Base-by-base conservation (phyloP, 1,140 invertebrate species). In the Procambarus clarkii region DNA sequence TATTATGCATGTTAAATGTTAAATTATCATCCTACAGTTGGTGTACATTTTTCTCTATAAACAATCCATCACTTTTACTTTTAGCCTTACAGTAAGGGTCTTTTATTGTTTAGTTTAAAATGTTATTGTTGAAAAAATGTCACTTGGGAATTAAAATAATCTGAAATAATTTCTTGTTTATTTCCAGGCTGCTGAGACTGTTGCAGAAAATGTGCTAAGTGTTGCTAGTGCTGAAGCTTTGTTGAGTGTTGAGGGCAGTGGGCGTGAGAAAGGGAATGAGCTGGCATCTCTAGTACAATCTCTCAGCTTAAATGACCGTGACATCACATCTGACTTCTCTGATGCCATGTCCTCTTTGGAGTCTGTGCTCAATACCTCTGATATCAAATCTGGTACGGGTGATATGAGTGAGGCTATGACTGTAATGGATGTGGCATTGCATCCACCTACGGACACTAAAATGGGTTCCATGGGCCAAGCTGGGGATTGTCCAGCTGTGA, bases 171-270 rank as follows among this genome's bases (percentile, higher is more conserved):
- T 91, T 50, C 91, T 77, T 74, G 64, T 91, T 88, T 92, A 71
- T 46, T 78, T 76, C 94, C 97, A 98, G 96, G 97, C 98, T 91
- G 98, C 98, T 13, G 97, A 98, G 94, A 97, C 97, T 74, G 97
- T 99, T 93, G 97, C 98, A 7, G 98, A 99, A 93, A 97, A 96
- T 94, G 96, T 98, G 90, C 95, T 98, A 79, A 97, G 97, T 69
- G 96, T 98, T 87, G 97, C 97, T 18, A 96, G 97, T 81, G 96
- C 97, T 5, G 97, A 97, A 94, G 97, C 97, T 54, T 95, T 96
- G 46, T 96, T 97, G 21, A 93, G 92, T 79, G 93, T 93, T 76
- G 91, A 93, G 74, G 91, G 92, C 74, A 92, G 91, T 60, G 90
- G 86, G 21, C 82, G 88, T 46, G 77, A 88, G 9, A 92, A 89